These are phyloP conservation scores for Zosterops borbonicus DNA, from an alignment of 2,113 vertebrate genomes.

Conservation along the genomic window DNA sequence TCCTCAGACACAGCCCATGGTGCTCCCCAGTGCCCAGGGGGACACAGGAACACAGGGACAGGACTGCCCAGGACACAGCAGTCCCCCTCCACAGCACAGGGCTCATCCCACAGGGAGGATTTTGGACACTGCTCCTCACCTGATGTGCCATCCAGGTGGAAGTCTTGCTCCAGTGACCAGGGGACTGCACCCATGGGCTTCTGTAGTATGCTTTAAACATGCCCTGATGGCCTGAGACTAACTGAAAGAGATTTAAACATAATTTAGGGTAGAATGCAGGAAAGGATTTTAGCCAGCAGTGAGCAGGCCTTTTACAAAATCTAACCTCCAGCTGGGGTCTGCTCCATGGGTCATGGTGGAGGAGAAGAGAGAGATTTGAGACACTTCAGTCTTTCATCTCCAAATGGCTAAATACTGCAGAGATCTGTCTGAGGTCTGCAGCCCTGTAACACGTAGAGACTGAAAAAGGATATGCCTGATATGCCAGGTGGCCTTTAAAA, in stretches of 20 bases:
- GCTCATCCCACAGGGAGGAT: not conserved
- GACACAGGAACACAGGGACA: not conserved
- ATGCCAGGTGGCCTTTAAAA: not conserved
- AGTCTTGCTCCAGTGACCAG: not conserved
- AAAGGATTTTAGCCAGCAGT: not conserved
- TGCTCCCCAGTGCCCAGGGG: not conserved
- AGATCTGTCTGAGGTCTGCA: not conserved
- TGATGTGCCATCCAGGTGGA: not conserved
- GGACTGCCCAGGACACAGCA: not conserved
- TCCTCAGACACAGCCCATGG: not conserved
- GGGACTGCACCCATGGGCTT: not conserved
- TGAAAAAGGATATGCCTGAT: not conserved
- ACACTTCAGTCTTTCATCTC: not conserved
- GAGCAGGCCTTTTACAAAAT: not conserved
- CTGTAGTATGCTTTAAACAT: not conserved
- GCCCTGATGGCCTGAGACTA: not conserved
- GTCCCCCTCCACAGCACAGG: accelerated
- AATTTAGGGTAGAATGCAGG: not conserved
- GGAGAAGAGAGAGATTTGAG: not conserved
- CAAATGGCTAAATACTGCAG: not conserved
- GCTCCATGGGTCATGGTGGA: not conserved
- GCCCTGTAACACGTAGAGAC: not conserved
- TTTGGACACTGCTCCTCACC: not conserved
- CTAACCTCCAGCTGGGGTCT: not conserved
- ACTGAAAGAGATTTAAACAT: not conserved